These are phyloP conservation scores for Leptonema lineaticorne DNA, from an alignment of 1,140 invertebrate species.

Conservation along the genomic window DNA sequence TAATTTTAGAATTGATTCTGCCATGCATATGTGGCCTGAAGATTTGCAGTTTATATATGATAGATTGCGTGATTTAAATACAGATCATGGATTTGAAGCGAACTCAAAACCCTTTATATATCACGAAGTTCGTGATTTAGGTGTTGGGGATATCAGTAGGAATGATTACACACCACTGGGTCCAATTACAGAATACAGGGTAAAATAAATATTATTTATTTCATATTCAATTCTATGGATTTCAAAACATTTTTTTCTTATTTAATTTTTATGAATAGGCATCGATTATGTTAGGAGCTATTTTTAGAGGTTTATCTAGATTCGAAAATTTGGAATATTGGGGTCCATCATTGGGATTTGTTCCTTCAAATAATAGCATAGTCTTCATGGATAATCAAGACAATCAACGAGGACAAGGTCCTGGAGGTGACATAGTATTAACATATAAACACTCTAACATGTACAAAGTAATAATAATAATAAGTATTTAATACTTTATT, in stretches of 20 bases:
- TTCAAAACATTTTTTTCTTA: background rate
- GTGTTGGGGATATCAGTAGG: constrained; percentile 66
- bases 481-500: constrained; percentile 44
- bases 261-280: constrained; percentile 46
- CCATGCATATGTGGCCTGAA: constrained; percentile 80
- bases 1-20: constrained; percentile 63
- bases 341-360: constrained; percentile 60
- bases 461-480: constrained; percentile 53
- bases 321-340: constrained; percentile 56
- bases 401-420: constrained; percentile 61
- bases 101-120: constrained; percentile 66
- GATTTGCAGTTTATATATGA: constrained; percentile 66
- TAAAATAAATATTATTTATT: background rate
- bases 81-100: constrained; percentile 59
- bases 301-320: constrained; percentile 44
- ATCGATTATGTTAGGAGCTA: constrained; percentile 46
- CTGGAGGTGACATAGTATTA: constrained; percentile 57
- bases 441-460: constrained; percentile 60
- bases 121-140: constrained; percentile 81
- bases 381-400: constrained; percentile 68
- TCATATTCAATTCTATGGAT: background rate
- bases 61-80: constrained; percentile 62
- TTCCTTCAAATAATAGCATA: constrained; percentile 57
- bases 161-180: constrained; percentile 67
- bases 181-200: constrained; percentile 72